Conservation (phyloP, 2,888 invertebrate genomes). For the Notocelia uddmanniana region DNA sequence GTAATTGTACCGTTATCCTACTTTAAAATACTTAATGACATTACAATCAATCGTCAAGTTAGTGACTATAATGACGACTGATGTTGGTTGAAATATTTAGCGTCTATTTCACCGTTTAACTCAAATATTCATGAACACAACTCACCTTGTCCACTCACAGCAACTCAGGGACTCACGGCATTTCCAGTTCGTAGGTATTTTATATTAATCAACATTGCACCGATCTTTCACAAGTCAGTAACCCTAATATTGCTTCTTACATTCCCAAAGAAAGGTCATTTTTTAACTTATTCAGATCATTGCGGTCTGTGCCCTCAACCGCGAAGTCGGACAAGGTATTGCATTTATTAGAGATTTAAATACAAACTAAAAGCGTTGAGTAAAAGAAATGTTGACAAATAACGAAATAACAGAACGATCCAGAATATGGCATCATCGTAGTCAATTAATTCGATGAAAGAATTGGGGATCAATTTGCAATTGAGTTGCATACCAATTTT, state of each 20-base stretch:
- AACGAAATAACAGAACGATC: not conserved
- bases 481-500: too few species aligned
- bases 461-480: too few species aligned
- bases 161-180: conserved; percentile 17
- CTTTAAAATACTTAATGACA: too few species aligned
- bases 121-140: not conserved
- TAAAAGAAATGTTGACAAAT: conserved; percentile 15
- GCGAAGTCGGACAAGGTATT: conserved; percentile 37
- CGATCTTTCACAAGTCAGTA: conserved; percentile 70
- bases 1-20: too few species aligned
- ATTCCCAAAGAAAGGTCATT: conserved; percentile 44
- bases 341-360: conserved; percentile 35
- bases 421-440: conserved; percentile 20
- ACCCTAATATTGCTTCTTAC: conserved; percentile 51
- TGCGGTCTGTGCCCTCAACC: conserved; percentile 36
- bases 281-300: conserved; percentile 32
- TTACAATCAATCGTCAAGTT: too few species aligned
- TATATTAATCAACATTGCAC: conserved; percentile 79
- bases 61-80: too few species aligned
- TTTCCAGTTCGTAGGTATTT: conserved; percentile 63
- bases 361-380: conserved; percentile 16
- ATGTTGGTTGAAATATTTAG: too few species aligned
- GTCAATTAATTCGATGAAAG: not conserved
- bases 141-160: conserved; percentile 30
- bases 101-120: not conserved